Evolutionary conservation across 2,113 vertebrate genomes (phyloP), one percentile per base, ranked within the genome.

Genomic region (Saccopteryx leptura): DNA sequence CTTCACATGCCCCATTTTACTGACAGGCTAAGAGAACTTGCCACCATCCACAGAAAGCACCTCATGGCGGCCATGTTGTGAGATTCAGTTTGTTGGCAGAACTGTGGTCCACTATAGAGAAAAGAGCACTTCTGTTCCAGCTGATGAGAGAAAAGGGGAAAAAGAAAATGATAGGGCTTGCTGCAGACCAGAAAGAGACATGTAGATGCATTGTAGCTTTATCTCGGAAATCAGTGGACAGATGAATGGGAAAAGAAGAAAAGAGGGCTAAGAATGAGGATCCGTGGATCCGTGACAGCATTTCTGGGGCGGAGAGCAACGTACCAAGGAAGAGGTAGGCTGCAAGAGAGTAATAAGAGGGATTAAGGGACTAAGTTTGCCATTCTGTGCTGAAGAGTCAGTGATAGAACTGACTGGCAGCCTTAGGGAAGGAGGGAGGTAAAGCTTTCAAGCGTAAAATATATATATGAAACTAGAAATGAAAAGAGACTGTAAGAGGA

Each of bases 201-300:
- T 31, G 33, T 0, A 71, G 58, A 68, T 0, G 0, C 46, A 5
- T 23, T 1, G 0, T 60, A 75, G 61, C 21, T 26, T 68, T 52
- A 48, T 52, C 78, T 78, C 74, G 24, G 89, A 52, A 86, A 86
- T 33, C 13, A 10, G 10, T 23, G 54, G 56, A 39, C 1, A 23
- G 33, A 58, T 14, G 48, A 31, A 28, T 63, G 52, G 28, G 17
- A 33, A 69, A 76, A 31, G 33, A 17, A 74, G 87, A 17, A 63
- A 90, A 28, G 66, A 81, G 39, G 31, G 31, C 15, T 17, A n/a
- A 56, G 24, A 46, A 33, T 9, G 10, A 74, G 7, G n/a, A 7
- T 33, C 54, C 11, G 0, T 50, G 81, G 88, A 48, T 33, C 54
- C 11, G 0, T 50, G 76, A 91, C 33, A 61, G 33, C 8, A 0